Evolutionary conservation across 2,797 vertebrate species (phyloP).

Genomic region (Chaunax sp.): DNA sequence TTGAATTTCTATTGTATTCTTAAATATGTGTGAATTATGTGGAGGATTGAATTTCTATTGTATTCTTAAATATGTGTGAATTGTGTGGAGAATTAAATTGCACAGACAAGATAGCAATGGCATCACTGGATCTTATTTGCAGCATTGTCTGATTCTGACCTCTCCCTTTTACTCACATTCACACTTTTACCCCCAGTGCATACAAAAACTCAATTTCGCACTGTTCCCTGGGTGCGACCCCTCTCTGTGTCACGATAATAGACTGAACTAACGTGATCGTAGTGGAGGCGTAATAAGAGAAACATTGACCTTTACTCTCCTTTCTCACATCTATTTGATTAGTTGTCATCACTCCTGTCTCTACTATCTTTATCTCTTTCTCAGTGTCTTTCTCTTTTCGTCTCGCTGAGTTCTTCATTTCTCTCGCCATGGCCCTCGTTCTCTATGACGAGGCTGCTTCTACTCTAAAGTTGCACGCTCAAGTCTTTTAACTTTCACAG

Average conservation of each 20-base stretch:
- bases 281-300: constrained; percentile 24
- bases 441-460: neutral
- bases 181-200: constrained; percentile 42
- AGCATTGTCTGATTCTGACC: constrained; percentile 49
- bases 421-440: neutral
- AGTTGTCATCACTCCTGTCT: constrained; percentile 68
- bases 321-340: constrained; percentile 65
- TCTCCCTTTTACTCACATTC: constrained; percentile 58
- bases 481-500: too few relatives aligned
- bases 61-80: too few relatives aligned
- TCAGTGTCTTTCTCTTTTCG: neutral
- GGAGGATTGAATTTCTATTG: too few relatives aligned
- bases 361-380: constrained; percentile 21
- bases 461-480: neutral
- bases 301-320: constrained; percentile 55
- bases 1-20: neutral
- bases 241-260: constrained; percentile 51
- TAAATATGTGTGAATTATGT: neutral
- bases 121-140: constrained; percentile 11
- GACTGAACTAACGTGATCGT: constrained; percentile 54
- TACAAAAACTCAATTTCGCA: constrained; percentile 69
- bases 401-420: neutral
- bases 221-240: constrained; percentile 48
- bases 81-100: neutral
- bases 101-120: neutral